These are phyloP conservation scores for Triplophysa siluroides DNA, from an alignment of 2,113 vertebrate genomes.

Conservation along the genomic window DNA sequence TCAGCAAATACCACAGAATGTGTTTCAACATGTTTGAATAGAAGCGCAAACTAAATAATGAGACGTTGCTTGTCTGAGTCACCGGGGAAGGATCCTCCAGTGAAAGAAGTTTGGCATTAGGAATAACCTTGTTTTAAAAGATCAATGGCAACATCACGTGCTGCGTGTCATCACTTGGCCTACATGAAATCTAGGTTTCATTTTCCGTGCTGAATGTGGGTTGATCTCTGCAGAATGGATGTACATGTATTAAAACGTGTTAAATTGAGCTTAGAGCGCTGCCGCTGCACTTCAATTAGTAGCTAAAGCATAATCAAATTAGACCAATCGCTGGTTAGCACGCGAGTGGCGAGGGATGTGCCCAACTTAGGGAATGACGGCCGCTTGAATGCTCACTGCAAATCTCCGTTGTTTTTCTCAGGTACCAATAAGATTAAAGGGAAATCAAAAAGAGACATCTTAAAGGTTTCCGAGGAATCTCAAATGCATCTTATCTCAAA, in stretches of 20 bases:
- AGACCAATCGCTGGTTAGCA: background rate
- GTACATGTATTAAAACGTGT: background rate
- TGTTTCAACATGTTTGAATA: background rate
- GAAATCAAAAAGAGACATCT: no score
- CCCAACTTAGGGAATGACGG: background rate
- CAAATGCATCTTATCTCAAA: no score
- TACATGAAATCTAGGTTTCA: background rate
- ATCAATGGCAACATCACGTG: no score
- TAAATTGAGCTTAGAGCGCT: background rate
- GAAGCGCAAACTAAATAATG: background rate
- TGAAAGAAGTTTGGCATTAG: background rate
- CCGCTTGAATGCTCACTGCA: background rate
- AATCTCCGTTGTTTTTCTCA: background rate
- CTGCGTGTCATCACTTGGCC: no score
- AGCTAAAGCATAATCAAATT: background rate
- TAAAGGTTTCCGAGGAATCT: no score
- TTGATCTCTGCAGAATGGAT: background rate
- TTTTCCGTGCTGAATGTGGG: background rate
- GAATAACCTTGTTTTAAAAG: background rate
- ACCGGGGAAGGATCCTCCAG: background rate
- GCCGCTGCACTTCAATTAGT: background rate
- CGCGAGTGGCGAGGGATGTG: background rate
- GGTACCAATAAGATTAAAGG: no score
- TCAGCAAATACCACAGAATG: conserved; percentile 24
- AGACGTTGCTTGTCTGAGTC: background rate